A percentile compares a stretch with the other conserved stretches of the same genome.
Conservation (phyloP, 2,888 invertebrate genomes). For the Trachelus stipa region DNA sequence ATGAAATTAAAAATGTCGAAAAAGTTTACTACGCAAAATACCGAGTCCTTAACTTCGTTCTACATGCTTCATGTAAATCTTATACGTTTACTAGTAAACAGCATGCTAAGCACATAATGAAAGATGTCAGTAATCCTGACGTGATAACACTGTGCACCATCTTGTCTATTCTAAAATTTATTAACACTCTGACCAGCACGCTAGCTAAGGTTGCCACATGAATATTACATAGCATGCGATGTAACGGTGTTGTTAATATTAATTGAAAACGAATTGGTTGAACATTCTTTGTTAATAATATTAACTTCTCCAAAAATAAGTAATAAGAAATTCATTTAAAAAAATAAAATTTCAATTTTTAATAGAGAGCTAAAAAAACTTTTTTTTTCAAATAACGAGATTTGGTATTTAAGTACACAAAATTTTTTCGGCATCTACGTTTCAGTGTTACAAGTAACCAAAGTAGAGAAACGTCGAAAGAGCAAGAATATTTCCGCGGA, state of each 20-base stretch:
- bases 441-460: too few species aligned
- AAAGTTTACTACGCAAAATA: not conserved
- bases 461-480: not conserved
- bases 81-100: not conserved
- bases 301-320: not conserved
- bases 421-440: too few species aligned
- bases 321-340: not conserved
- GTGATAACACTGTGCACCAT: not conserved
- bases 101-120: not conserved
- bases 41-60: not conserved
- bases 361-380: too few species aligned
- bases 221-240: conserved; percentile 16
- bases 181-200: conserved; percentile 23
- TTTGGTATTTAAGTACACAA: too few species aligned
- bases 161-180: conserved; percentile 18
- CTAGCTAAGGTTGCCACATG: conserved; percentile 18
- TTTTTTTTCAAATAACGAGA: too few species aligned
- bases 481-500: not conserved
- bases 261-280: not conserved
- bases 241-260: not conserved
- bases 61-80: not conserved
- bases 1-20: not conserved
- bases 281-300: not conserved
- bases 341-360: too few species aligned
- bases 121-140: not conserved